Conservation (phyloP, 2,888 invertebrate species). For the Caenorhabditis becei region DNA sequence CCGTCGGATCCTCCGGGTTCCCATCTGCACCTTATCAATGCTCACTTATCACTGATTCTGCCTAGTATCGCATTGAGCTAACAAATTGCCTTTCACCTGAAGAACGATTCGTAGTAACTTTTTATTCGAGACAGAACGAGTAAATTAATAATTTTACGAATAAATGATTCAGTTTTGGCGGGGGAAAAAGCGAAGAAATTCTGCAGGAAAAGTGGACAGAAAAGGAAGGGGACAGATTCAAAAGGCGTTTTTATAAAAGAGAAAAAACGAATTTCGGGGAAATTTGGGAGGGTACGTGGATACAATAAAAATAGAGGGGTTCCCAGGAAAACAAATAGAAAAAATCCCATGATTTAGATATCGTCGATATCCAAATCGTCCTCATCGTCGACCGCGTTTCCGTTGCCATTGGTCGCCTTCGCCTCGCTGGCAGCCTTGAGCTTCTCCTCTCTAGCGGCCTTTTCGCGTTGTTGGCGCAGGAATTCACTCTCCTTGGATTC, state of each 20-base stretch:
- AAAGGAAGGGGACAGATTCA: conserved; percentile 8
- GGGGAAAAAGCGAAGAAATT: conserved; percentile 16
- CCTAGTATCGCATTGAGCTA: not conserved
- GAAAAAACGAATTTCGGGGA: conserved; percentile 14
- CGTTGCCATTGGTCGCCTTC: conserved; percentile 35
- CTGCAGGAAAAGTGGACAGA: conserved; percentile 13
- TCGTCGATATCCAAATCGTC: conserved; percentile 78
- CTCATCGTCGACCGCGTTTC: conserved; percentile 54
- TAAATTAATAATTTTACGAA: conserved; percentile 1
- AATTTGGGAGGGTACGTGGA: conserved; percentile 9
- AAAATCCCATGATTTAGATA: conserved; percentile 66
- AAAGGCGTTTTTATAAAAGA: conserved; percentile 20
- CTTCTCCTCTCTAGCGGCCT: conserved; percentile 51
- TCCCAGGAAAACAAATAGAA: conserved; percentile 12
- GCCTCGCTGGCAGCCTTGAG: conserved; percentile 41
- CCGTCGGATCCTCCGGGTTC: conserved; percentile 43
- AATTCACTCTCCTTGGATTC: conserved; percentile 57
- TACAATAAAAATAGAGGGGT: conserved; percentile 3
- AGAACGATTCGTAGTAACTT: conserved; percentile 1
- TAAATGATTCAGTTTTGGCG: conserved; percentile 31
- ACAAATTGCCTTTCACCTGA: conserved; percentile 9
- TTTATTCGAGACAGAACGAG: conserved; percentile 9
- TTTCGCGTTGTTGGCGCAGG: conserved; percentile 65
- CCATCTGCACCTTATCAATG: conserved; percentile 41
- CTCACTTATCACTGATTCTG: not conserved